These are phyloP conservation scores for Nyctereutes procyonoides DNA, from an alignment of 2,113 vertebrate species.

Conservation along the genomic window DNA sequence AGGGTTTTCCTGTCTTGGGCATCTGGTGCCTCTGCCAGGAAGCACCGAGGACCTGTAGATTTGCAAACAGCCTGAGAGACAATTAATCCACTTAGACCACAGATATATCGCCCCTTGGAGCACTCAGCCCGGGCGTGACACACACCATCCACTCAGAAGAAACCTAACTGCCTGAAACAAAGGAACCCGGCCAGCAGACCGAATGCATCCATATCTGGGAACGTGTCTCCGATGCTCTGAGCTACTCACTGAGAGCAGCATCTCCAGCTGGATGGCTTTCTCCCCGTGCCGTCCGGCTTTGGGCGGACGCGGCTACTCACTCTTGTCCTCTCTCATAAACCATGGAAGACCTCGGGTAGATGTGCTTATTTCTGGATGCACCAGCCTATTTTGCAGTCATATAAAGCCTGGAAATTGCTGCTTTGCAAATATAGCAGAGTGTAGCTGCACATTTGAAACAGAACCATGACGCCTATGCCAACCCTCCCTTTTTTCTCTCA, in stretches of 20 bases:
- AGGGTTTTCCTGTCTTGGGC: neutral
- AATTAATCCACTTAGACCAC: neutral
- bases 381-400: neutral
- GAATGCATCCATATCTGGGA: neutral
- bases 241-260: neutral
- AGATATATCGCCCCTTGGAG: neutral
- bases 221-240: neutral
- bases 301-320: neutral
- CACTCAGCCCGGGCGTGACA: neutral
- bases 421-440: conserved; percentile 25
- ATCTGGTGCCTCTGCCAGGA: neutral
- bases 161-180: neutral
- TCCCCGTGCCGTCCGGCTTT: neutral
- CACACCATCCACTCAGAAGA: neutral
- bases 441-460: neutral
- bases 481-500: neutral
- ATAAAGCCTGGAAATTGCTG: neutral
- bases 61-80: neutral
- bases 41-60: neutral
- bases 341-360: neutral
- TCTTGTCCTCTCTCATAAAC: neutral
- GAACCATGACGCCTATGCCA: neutral
- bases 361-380: conserved; percentile 18
- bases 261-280: neutral
- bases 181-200: neutral